A percentile compares a stretch with the other conserved stretches of the same genome.
Conservation (phyloP, 2,797 vertebrate species). For the Echeneis naucrates region DNA sequence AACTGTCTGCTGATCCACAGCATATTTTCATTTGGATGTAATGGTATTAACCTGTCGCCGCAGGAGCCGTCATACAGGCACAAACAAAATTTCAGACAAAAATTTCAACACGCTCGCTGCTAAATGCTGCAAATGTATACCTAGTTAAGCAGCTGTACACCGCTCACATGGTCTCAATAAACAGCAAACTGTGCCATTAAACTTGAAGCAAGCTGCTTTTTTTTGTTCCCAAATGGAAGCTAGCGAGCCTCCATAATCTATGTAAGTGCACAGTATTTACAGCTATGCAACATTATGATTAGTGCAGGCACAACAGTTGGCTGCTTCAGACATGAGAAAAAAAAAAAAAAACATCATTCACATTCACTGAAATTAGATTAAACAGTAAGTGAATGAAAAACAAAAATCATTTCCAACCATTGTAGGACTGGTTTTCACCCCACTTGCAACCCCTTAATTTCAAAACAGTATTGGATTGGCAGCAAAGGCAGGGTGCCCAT, state of each 20-base stretch:
- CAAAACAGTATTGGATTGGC: conserved; percentile 37
- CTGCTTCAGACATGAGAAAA: not conserved
- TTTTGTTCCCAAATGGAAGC: not conserved
- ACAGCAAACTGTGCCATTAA: not conserved
- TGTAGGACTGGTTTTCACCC: conserved; percentile 1
- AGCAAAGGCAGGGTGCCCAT: conserved; percentile 14
- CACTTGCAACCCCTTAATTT: conserved; percentile 24
- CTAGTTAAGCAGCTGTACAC: not conserved
- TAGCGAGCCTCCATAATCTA: not conserved
- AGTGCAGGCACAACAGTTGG: not conserved
- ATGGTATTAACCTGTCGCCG: conserved; percentile 9
- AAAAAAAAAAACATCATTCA: not conserved
- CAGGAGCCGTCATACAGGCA: not conserved
- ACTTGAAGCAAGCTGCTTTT: not conserved
- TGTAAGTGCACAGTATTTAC: not conserved
- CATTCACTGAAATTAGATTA: not conserved
- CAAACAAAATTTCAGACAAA: too few species aligned
- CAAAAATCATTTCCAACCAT: conserved; percentile 26
- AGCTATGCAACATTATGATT: not conserved
- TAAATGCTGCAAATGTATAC: not conserved
- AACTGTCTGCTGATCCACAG: conserved; percentile 19
- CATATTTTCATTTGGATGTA: conserved; percentile 13
- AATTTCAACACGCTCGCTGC: too few species aligned
- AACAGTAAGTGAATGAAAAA: conserved; percentile 4
- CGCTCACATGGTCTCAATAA: not conserved